Base-by-base conservation (phyloP, 2,797 vertebrate genomes). In the Lacerta viridis region DNA sequence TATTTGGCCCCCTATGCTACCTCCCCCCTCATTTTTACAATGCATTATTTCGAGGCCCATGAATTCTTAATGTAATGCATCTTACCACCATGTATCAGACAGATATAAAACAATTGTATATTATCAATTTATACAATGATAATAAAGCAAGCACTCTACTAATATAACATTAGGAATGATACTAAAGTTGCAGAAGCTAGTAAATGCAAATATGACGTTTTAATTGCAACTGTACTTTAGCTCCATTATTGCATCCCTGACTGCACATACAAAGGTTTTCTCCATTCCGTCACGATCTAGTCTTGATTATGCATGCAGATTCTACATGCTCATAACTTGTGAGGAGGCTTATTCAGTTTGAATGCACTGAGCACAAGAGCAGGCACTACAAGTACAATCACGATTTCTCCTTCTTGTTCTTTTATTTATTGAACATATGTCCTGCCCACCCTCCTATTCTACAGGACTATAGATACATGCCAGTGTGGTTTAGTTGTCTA, bases 21-120 rank as follows among this genome's bases (percentile, higher is more conserved):
- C 76, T 77, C 84, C 81, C 55, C 3, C 50, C 23, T 33, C 33
- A 27, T 93, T 80, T 83, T 80, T 33, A 10, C 2, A 89, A 83
- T 59, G 83, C 76, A 89, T 93, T 89, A 83, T 87, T 76, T 92
- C 87, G 55, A 94, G 83, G 87, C n/a, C 76, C 27, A 80, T 86
- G 55, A 86, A 84, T 91, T 92, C 84, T 93, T 88, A 88, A 90
- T 59, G 18, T 17, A 55, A 86, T 87, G 6, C 20, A 61, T 82
- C 80, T 92, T 15, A 39, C 84, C 0, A 69, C 85, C 87, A 92
- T 86, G 59, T 68, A 69, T 69, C 74, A 75, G 36, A 75, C 66
- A 55, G 43, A 69, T 85, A 85, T 81, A 66, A 85, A 75, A 85
- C 68, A 85, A 89, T 66, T 76, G 78, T 33, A 75, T 68, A 75